Base-by-base conservation (phyloP, 2,113 vertebrate species). In the Pongo pygmaeus region DNA sequence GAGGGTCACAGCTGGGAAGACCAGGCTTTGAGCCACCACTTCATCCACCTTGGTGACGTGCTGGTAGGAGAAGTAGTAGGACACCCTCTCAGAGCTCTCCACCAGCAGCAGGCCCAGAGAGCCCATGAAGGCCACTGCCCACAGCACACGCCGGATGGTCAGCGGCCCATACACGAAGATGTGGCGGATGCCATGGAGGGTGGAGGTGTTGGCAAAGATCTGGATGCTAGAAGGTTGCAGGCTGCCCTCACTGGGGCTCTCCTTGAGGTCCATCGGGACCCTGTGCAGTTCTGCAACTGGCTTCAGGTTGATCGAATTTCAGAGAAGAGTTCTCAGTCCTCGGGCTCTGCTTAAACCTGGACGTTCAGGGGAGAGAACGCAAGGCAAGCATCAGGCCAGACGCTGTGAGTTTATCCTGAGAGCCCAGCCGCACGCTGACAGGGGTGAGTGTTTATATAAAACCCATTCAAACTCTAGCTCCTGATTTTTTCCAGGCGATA, bases 21-120 rank as follows among this genome's bases (percentile, higher is more conserved):
- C 99, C 96, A 99, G 98, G 98, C 99, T 99, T 96, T 99, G 98
- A 0, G 99, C 99, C 64, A 99, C 99, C 11, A 99, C 99, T 48
- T 99, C 99, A 0, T 99, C 99, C 98, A 99, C 98, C 95, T 99
- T 99, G 97, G 99, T 99, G 97, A 99, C 99, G 0, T 99, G 99
- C 84, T 99, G 99, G 98, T 99, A 99, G 80, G 99, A 99, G 85
- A 99, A 99, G 98, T 99, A 99, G 98, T 99, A 99, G 86, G 99
- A 99, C 97, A 99, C 99, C 11, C 99, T 98, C 97, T 99, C 99
- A 0, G 99, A 99, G 64, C 99, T 99, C 98, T 99, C 99, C 94
- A 99, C 97, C 92, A 99, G 99, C 96, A 99, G 98, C 70, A 99
- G 99, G 95, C 99, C 99, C 96, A 99, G 57, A 0, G 99, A 99